Evolutionary conservation across 2,797 vertebrate species (phyloP).

Genomic region (Tauraco hartlaubi): DNA sequence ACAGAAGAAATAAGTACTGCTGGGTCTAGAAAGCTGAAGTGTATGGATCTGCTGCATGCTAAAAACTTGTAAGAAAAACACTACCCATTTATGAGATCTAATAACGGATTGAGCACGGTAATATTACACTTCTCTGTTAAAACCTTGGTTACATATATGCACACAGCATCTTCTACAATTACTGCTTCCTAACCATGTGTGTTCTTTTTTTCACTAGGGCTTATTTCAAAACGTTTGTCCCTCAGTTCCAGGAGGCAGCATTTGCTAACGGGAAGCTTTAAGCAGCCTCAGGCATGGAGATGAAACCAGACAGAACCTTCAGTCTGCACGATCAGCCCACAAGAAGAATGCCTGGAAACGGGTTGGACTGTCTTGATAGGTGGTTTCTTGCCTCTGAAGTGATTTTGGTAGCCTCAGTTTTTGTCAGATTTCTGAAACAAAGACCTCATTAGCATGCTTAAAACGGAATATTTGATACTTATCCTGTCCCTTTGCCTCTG

Average conservation of each 20-base stretch:
- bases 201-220: constrained; percentile 82
- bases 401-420: constrained; percentile 25
- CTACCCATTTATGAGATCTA: neutral
- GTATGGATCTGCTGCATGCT: neutral
- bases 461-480: neutral
- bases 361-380: constrained; percentile 31
- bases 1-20: neutral
- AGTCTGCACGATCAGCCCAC: constrained; percentile 42
- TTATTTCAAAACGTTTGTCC: constrained; percentile 97
- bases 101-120: fast-evolving
- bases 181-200: constrained; percentile 52
- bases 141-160: neutral
- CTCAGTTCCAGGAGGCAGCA: constrained; percentile 98
- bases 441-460: constrained; percentile 14
- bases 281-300: constrained; percentile 65
- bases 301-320: constrained; percentile 54
- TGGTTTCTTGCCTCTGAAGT: constrained; percentile 41
- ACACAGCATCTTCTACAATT: constrained; percentile 4
- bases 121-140: neutral
- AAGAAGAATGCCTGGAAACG: constrained; percentile 63
- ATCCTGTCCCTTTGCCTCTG: neutral
- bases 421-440: neutral
- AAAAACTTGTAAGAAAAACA: neutral
- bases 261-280: constrained; percentile 98
- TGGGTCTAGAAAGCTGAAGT: neutral